phyloP scores from a whole-genome alignment of 2,888 invertebrate species.

The Griposia aprilina region DNA sequence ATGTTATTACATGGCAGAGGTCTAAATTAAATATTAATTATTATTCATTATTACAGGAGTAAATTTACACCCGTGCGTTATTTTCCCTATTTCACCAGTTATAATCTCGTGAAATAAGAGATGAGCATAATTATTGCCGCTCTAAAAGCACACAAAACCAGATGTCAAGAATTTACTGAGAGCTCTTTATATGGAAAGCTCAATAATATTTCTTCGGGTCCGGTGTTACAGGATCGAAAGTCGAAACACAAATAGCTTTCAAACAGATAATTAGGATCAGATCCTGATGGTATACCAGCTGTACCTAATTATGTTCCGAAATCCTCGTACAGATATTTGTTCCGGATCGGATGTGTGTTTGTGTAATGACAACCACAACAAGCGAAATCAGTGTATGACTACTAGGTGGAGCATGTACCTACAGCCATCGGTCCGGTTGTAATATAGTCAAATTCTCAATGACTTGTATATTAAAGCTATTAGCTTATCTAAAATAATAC shows the following conservation, averaged over 20 bases:
- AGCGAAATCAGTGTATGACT: neutral
- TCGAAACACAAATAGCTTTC: neutral
- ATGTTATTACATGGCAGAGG: too few species aligned
- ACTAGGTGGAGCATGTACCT: neutral
- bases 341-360: slow-evolving; percentile 31
- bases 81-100: neutral
- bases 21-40: too few species aligned
- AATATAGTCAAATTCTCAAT: too few species aligned
- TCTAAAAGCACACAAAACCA: neutral
- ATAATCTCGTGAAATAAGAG: neutral
- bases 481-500: too few species aligned
- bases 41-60: too few species aligned
- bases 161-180: neutral
- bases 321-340: slow-evolving; percentile 6
- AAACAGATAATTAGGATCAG: neutral
- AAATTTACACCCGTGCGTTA: neutral
- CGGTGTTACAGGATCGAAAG: neutral
- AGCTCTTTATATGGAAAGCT: neutral
- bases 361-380: slow-evolving; percentile 32
- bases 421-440: neutral
- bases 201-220: neutral
- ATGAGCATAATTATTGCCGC: neutral
- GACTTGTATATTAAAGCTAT: too few species aligned
- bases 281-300: neutral
- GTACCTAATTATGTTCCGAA: slow-evolving; percentile 1